Base-by-base conservation (phyloP, 1,140 invertebrate genomes). In the Plectus sambesii region DNA sequence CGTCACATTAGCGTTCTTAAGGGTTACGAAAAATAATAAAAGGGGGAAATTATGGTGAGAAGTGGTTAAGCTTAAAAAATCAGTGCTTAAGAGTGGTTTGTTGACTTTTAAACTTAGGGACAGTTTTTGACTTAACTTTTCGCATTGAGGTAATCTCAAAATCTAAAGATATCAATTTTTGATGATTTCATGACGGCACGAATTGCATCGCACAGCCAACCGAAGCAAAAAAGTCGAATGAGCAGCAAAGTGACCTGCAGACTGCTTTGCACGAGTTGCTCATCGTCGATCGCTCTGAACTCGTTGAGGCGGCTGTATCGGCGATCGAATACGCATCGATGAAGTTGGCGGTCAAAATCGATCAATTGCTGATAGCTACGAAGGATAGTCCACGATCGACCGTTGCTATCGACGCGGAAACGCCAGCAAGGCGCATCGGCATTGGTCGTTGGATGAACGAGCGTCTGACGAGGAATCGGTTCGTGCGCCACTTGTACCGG, bases 291-390 rank as follows among this genome's bases (percentile, higher is more conserved):
- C 20, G 20, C 17, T 27, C 24, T 17, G 38, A 54, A 37, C 53
- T 60, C 57, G 15, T 30, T 12, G 23, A 61, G 23, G 41, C 40
- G n/a, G 23, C 58, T 61, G 40, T 61, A 53, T 39, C 54, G 44
- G 38, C 61, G 30, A 42, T 63, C 61, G 47, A 64, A 63, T 22
- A 63, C 59, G 42, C 61, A 63, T 12, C 61, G 54, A 55, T 63
- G 61, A 17, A 58, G 49, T 38, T 58, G 56, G 19, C 49, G 41
- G 27, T 58, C 56, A 41, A 58, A 58, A 5, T 55, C 42, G 3
- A 47, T 29, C 23, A 60, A 19, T 39, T 58, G 46, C 23, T 37
- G 38, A 24, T 33, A 12, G 30, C 30, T 33, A 33, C 17, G 12
- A 33, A 12, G 30, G 17, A 12, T 12, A 33, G 12, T 12, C 12